These are phyloP conservation scores for Pyrgilauda ruficollis DNA, from an alignment of 2,113 vertebrate species.

Conservation along the genomic window DNA sequence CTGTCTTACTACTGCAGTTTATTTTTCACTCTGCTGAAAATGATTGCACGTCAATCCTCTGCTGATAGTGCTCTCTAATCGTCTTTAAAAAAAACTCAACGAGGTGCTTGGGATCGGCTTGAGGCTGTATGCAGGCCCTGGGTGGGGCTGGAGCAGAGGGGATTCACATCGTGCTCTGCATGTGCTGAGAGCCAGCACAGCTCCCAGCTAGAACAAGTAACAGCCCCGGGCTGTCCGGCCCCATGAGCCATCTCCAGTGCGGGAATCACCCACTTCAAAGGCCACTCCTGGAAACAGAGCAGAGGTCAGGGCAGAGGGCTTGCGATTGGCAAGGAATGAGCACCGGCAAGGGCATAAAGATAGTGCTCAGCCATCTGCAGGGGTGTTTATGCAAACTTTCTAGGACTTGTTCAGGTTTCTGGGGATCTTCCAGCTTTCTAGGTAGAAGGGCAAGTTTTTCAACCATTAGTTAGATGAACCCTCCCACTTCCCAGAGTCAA, in stretches of 20 bases:
- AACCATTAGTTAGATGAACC: background rate
- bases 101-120: background rate
- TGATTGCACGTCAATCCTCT: background rate
- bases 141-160: background rate
- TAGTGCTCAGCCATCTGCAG: background rate
- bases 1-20: background rate
- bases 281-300: background rate
- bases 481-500: background rate
- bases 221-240: background rate
- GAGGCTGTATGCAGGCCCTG: background rate
- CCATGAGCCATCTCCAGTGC: background rate
- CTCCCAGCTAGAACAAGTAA: background rate
- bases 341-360: background rate
- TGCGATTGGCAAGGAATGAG: background rate
- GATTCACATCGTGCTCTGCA: background rate
- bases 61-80: background rate
- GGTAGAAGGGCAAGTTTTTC: conserved; percentile 56
- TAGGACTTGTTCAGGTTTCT: conserved; percentile 9
- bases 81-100: background rate
- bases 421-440: conserved; percentile 35
- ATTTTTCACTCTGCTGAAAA: background rate
- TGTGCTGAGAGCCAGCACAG: background rate
- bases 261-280: background rate
- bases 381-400: background rate
- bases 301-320: background rate